Conservation (phyloP, 2,888 invertebrate genomes). For the Tuta absoluta region DNA sequence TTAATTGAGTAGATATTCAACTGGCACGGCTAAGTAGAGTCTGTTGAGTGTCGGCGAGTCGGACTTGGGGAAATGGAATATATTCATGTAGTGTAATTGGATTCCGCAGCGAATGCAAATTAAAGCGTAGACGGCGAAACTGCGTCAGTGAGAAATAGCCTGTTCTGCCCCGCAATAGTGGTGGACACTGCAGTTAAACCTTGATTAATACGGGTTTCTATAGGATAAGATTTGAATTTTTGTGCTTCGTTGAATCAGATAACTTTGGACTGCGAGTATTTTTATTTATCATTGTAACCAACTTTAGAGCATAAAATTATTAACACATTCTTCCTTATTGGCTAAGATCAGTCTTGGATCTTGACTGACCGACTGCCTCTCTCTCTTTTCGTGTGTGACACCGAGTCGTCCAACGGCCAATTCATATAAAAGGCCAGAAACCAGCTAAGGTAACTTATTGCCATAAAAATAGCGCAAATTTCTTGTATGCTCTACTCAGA, state of each 20-base stretch:
- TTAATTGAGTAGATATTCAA: background rate
- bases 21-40: background rate
- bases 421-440: too few relatives aligned
- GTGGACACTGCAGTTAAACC: background rate
- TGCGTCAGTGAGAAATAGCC: background rate
- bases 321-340: too few relatives aligned
- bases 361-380: too few relatives aligned
- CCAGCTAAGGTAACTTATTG: too few relatives aligned
- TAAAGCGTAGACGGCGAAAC: conserved; percentile 43
- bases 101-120: conserved; percentile 50
- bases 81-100: conserved; percentile 58
- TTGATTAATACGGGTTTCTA: background rate
- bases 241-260: background rate
- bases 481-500: too few relatives aligned
- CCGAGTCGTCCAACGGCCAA: too few relatives aligned
- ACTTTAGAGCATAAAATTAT: too few relatives aligned
- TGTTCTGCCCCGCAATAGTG: background rate
- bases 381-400: too few relatives aligned
- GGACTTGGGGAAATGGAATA: conserved; percentile 41
- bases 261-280: too few relatives aligned
- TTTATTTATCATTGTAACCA: too few relatives aligned
- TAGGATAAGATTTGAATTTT: background rate
- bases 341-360: too few relatives aligned
- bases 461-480: too few relatives aligned
- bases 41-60: background rate